phyloP scores from a whole-genome alignment of 2,888 invertebrate species.

The Microctonus hyperodae region DNA sequence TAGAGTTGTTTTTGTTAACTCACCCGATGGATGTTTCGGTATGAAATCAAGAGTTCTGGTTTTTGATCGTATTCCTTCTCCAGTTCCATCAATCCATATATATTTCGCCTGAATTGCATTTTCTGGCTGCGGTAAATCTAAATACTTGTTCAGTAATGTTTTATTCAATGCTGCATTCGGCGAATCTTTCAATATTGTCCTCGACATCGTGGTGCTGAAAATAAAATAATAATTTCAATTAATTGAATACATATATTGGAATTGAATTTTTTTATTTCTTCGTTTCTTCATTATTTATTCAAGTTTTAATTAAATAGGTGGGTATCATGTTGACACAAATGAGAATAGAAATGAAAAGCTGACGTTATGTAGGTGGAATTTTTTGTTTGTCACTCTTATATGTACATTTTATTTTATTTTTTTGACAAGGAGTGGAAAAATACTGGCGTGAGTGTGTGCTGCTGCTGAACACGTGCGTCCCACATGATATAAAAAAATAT shows the following conservation, averaged over 20 bases:
- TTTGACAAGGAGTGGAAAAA: constrained; percentile 5
- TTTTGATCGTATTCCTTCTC: constrained; percentile 86
- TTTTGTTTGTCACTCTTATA: background rate
- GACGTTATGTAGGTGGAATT: background rate
- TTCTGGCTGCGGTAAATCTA: constrained; percentile 79
- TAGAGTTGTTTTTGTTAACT: too few relatives aligned
- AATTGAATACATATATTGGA: too few relatives aligned
- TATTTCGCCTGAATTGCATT: constrained; percentile 86
- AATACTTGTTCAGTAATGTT: constrained; percentile 74
- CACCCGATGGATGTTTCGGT: constrained; percentile 79
- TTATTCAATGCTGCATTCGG: constrained; percentile 86
- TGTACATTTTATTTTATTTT: too few relatives aligned
- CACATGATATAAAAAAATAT: background rate
- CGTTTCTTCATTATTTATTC: background rate
- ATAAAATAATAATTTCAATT: background rate
- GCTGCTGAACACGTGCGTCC: background rate
- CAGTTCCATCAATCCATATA: constrained; percentile 94
- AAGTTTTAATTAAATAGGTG: too few relatives aligned
- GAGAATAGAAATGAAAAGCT: background rate
- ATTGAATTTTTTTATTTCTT: too few relatives aligned
- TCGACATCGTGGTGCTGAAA: constrained; percentile 55
- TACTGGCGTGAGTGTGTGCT: constrained; percentile 1
- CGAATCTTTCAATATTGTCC: constrained; percentile 70
- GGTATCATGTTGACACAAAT: background rate
- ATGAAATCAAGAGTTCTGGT: constrained; percentile 86